These are phyloP conservation scores for Brenthis daphne DNA, from an alignment of 2,888 invertebrate genomes.

Conservation along the genomic window DNA sequence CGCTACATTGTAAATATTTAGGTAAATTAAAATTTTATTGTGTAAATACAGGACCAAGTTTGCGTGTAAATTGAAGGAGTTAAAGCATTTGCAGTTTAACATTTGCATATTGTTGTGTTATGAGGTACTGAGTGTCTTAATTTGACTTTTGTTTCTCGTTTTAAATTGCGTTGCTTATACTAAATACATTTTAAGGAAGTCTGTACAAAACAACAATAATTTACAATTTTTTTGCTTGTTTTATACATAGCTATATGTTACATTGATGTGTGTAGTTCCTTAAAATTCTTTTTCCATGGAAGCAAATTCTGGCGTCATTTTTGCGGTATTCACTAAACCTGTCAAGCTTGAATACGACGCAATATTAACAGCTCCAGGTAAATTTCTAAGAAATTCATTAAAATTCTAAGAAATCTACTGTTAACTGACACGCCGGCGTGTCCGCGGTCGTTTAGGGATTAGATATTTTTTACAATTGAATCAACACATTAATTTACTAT, in stretches of 20 bases:
- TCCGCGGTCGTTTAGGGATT: too few relatives aligned
- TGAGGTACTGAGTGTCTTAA: conserved; percentile 38
- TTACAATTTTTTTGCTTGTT: neutral
- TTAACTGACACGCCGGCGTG: too few relatives aligned
- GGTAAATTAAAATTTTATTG: conserved; percentile 68
- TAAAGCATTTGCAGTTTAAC: conserved; percentile 54
- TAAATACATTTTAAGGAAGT: neutral
- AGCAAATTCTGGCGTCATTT: too few relatives aligned
- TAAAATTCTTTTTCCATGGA: too few relatives aligned
- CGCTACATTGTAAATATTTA: conserved; percentile 67
- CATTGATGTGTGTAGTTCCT: neutral
- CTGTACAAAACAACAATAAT: neutral
- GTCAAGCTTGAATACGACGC: too few relatives aligned
- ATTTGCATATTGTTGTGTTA: conserved; percentile 40
- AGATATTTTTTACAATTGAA: too few relatives aligned
- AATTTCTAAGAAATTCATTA: too few relatives aligned
- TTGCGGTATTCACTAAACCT: too few relatives aligned
- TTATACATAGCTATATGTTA: neutral
- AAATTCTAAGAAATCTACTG: too few relatives aligned
- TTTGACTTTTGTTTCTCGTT: conserved; percentile 24
- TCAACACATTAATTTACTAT: too few relatives aligned
- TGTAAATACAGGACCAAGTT: conserved; percentile 78
- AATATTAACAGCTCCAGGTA: too few relatives aligned
- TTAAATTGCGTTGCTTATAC: conserved; percentile 10
- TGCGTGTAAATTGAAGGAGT: conserved; percentile 52